Evolutionary conservation across 2,797 vertebrate genomes (phyloP), one percentile per base, ranked within the genome.

Genomic region (Arnoldichthys spilopterus): DNA sequence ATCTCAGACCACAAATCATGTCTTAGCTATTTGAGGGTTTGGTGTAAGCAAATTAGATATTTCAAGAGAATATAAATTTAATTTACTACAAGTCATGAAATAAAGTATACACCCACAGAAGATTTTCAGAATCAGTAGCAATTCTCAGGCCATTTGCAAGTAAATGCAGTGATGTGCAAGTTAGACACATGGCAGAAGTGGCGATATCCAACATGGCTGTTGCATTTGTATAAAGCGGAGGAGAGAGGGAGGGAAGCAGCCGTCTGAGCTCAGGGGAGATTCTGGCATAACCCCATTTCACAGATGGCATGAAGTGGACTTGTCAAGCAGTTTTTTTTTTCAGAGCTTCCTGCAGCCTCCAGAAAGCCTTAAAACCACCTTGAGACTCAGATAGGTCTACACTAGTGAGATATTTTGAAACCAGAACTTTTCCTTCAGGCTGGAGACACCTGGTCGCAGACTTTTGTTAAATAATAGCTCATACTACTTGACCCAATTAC

Each of bases 221-320:
- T 45, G 54, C 71, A 1, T 53, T 30, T 72, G 32, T 30, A 69
- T 71, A 32, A 47, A 73, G 66, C 58, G n/a, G n/a, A 4, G 43
- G 8, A 22, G n/a, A 59, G 20, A 43, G 51, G 34, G 43, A 4
- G 49, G 30, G 49, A 20, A 54, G 62, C 49, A 67, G 43, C 15
- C 15, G 24, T 72, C 32, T 1, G 16, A 70, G 73, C 68, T 76
- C 43, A 53, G 51, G 54, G 49, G 22, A 43, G 34, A 32, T 66
- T 77, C 32, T 63, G 66, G 59, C 64, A 32, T 49, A 80, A 66
- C 62, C 37, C 59, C 37, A 49, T 63, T 51, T 77, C 40, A 80
- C 76, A 81, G 78, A 85, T 83, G 76, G 72, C 28, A 70, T 76
- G 32, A 72, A 62, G 62, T 66, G 53, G 30, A 63, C 53, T 16